A percentile compares a stretch with the other conserved stretches of the same genome.
Evolutionary conservation across 2,888 invertebrate species (phyloP).

Genomic region (Lapara coniferarum): DNA sequence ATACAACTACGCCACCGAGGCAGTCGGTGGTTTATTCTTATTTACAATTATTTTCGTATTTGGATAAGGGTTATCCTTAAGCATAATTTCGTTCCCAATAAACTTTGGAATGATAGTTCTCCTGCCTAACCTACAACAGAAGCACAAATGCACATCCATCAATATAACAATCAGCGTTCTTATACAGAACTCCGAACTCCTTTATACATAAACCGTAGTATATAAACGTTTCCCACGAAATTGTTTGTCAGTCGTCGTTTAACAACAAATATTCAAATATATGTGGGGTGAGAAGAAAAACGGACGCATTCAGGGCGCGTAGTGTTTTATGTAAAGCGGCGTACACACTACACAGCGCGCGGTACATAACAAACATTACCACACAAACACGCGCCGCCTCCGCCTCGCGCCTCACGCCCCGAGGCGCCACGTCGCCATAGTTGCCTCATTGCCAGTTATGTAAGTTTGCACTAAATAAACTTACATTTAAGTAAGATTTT

Average conservation of each 20-base stretch:
- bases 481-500: neutral
- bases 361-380: slow-evolving; percentile 40
- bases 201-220: slow-evolving; percentile 9
- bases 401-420: slow-evolving; percentile 23
- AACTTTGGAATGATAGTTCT: neutral
- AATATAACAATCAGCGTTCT: slow-evolving; percentile 9
- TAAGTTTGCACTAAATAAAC: neutral
- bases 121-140: neutral
- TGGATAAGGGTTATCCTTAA: no score
- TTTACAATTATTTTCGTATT: no score
- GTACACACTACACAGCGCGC: slow-evolving; percentile 22
- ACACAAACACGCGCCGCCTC: slow-evolving; percentile 35
- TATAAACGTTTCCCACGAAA: slow-evolving; percentile 21
- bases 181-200: neutral
- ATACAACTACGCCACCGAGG: no score
- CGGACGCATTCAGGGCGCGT: slow-evolving; percentile 40
- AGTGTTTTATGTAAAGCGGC: slow-evolving; percentile 34
- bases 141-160: neutral
- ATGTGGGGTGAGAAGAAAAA: slow-evolving; percentile 46
- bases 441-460: neutral
- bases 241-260: slow-evolving; percentile 33
- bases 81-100: neutral
- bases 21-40: no score
- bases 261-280: slow-evolving; percentile 46
- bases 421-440: slow-evolving; percentile 24